Percentiles rank a stretch among this genome's conserved stretches.
Conservation (phyloP, 2,797 vertebrate species). For the Ptychadena robeensis region DNA sequence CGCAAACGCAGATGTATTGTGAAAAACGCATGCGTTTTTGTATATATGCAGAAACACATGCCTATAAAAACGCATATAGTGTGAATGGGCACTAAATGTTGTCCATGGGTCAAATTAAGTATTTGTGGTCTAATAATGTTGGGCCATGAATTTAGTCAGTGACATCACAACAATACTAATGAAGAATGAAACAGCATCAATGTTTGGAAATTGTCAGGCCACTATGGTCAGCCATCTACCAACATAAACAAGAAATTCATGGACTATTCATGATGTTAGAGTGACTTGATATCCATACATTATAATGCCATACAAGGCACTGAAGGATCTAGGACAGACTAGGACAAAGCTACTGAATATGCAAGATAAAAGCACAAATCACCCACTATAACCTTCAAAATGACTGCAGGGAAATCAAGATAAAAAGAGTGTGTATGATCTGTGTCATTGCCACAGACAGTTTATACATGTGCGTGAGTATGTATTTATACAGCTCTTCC, state of each 20-base stretch:
- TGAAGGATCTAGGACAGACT: conserved; percentile 23
- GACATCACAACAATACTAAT: too few relatives aligned
- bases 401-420: conserved; percentile 43
- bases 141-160: too few relatives aligned
- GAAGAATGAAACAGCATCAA: too few relatives aligned
- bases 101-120: too few relatives aligned
- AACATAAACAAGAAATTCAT: background rate
- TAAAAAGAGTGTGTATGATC: conserved; percentile 22
- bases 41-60: too few relatives aligned
- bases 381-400: conserved; percentile 40
- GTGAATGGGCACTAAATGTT: too few relatives aligned
- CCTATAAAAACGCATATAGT: too few relatives aligned
- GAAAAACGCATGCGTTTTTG: too few relatives aligned
- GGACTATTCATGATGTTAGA: conserved; percentile 4
- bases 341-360: conserved; percentile 36
- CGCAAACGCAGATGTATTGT: too few relatives aligned
- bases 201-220: too few relatives aligned
- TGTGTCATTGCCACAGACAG: conserved; percentile 36
- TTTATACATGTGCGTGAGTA: conserved; percentile 39
- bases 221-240: conserved; percentile 1
- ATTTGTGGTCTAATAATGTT: too few relatives aligned
- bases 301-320: conserved; percentile 1
- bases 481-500: conserved; percentile 52
- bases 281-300: background rate
- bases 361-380: conserved; percentile 25